Evolutionary conservation across 2,888 invertebrate species (phyloP), one percentile per base, ranked within the genome.

Genomic region (Catocala sponsa): DNA sequence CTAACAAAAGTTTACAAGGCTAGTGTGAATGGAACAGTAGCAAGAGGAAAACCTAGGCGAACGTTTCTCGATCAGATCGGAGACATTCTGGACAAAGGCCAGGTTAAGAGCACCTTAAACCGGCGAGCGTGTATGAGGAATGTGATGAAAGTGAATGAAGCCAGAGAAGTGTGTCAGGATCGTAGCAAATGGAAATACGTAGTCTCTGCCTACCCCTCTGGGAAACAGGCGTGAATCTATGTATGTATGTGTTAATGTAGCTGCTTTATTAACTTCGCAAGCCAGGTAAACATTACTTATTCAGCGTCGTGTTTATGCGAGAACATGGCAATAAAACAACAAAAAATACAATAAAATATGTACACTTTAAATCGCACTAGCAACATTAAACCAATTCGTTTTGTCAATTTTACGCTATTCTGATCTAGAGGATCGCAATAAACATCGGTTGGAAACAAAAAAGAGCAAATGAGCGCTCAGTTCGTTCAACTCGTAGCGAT

Each of bases 351-450:
- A 63, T 56, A 65, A 74, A 69, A 74, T 53, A n/a, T n/a, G n/a
- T n/a, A 64, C 41, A 56, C 57, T 74, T 72, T 56, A 73, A 73
- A 74, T 76, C 41, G 69, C 55, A 70, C 72, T 65, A 73, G 79
- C 73, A 75, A 73, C 76, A 78, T 79, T 79, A 73, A 74, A 49
- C 59, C 72, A 70, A 86, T 87, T 87, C 82, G 86, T 85, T 87
- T 77, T 80, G 76, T 79, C 76, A 79, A 88, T 88, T 88, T 86
- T 81, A 86, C 85, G 85, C 80, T 76, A 60, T 82, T 78, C 76
- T 74, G 78, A 83, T 77, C 74, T 72, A 81, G 71, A 72, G 76
- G 74, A 78, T 70, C 74, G 75, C 75, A 77, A 72, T 74, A 79
- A 78, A 78, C 70, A 74, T 76, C 66, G 70, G 66, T 66, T 64